Evolutionary conservation across 2,888 invertebrate species (phyloP), one percentile per base, ranked within the genome.

Genomic region (Diabrotica balteata): DNA sequence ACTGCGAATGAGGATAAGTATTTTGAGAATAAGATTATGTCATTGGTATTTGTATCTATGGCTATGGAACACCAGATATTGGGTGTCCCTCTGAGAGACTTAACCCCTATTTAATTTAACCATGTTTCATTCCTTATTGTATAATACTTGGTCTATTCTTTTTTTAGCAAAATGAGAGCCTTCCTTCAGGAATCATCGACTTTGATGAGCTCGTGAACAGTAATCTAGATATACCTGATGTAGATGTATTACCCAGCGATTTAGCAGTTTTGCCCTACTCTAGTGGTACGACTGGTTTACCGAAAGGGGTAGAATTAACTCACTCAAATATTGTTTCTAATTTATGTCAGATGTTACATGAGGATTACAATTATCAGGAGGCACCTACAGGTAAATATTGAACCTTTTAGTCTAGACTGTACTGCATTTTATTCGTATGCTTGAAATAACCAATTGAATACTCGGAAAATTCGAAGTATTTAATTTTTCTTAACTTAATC

Each of bases 211-310:
- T 73, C 2, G 50, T 66, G 17, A 64, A 71, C 49, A 47, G 44
- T 85, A 79, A 80, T 51, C 77, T 67, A 83, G 86, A 86, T 32
- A 85, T 86, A 76, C 82, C 87, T 4, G 88, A 90, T 74, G 85
- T 86, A 67, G 54, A 67, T 52, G 80, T 82, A 53, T 75, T 86
- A 42, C 84, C 80, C 58, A 80, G 86, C 10, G 92, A 93, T 73
- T 80, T 90, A 6, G 88, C 88, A 0, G 82, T 92, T 46, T 84
- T 95, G 77, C 94, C 94, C 0, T 95, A 66, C 17, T 95, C 94
- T 2, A 94, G 94, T 80, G 93, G 93, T 1, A 96, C 95, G 0
- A 95, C 95, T 0, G 95, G 96, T 0, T 71, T 91, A 63, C 91
- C 93, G 0, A 93, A 93, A 84, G 93, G 92, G 4, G 93, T 93